Percentiles rank a stretch among this genome's conserved stretches.
These are phyloP conservation scores for Rhombomys opimus DNA, from an alignment of 2,113 vertebrate genomes.

Conservation along the genomic window DNA sequence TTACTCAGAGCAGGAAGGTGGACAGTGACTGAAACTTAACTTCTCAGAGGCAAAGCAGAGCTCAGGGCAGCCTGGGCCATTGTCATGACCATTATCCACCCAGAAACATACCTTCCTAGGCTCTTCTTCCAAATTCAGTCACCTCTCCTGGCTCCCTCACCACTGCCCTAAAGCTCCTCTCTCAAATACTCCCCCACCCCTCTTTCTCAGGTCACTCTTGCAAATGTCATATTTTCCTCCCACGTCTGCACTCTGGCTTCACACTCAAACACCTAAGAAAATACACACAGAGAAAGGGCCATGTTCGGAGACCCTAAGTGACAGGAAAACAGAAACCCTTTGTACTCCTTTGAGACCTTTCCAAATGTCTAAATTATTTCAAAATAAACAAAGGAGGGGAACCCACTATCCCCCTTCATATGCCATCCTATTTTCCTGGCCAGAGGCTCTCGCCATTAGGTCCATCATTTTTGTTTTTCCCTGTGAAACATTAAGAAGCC, in stretches of 20 bases:
- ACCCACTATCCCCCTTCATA: background rate
- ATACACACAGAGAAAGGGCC: background rate
- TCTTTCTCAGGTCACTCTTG: background rate
- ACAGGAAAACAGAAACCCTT: background rate
- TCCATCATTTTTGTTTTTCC: background rate
- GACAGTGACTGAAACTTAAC: rapidly evolving
- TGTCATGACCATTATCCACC: background rate
- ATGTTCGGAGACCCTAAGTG: rapidly evolving
- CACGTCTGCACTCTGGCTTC: background rate
- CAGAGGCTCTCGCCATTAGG: background rate
- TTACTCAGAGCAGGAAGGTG: background rate
- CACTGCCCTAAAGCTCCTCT: background rate
- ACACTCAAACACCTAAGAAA: background rate
- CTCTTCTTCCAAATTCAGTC: background rate
- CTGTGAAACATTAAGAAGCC: background rate
- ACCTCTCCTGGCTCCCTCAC: background rate
- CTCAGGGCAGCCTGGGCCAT: background rate
- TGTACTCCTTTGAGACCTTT: background rate
- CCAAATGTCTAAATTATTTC: background rate
- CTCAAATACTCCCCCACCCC: too few relatives aligned
- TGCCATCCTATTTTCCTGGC: background rate
- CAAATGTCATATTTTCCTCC: too few relatives aligned
- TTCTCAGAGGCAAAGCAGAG: too few relatives aligned
- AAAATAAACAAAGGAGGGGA: background rate
- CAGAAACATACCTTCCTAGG: too few relatives aligned